Evolutionary conservation across 92 coral and sea anemone species (phyloP).

Genomic region (Phenganax subtilis): DNA sequence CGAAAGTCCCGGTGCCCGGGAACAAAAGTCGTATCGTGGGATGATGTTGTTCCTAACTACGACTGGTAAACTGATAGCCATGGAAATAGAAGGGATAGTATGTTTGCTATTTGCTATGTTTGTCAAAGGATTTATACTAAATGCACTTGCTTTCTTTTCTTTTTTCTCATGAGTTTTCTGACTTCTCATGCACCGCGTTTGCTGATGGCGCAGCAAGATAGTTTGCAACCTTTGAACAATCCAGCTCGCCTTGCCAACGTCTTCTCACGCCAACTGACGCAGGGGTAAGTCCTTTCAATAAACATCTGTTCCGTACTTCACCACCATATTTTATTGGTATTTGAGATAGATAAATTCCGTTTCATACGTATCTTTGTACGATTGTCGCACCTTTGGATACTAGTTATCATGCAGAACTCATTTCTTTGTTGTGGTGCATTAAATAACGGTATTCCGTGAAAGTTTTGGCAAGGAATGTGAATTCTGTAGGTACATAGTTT

Average conservation of each 20-base stretch:
- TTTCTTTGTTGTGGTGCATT: not conserved
- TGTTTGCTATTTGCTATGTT: slow-evolving; percentile 13
- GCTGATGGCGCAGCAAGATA: slow-evolving; percentile 43
- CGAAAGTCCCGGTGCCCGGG: not conserved
- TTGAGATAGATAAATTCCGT: not conserved
- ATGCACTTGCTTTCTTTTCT: slow-evolving; percentile 18
- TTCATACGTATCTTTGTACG: not conserved
- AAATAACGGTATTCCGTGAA: not conserved
- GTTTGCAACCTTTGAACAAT: slow-evolving; percentile 35
- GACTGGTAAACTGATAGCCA: slow-evolving; percentile 25
- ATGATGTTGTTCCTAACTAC: not conserved
- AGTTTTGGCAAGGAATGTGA: not conserved
- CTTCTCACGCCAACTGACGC: slow-evolving; percentile 29
- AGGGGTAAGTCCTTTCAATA: slow-evolving; percentile 32
- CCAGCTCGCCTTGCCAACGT: slow-evolving; percentile 40
- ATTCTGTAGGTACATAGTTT: not conserved
- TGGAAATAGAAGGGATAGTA: slow-evolving; percentile 8
- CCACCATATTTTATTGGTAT: not conserved
- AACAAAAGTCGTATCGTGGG: not conserved
- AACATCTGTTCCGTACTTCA: not conserved
- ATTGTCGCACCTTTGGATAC: not conserved
- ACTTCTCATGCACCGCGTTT: slow-evolving; percentile 30
- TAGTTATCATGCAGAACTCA: not conserved
- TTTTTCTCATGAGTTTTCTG: slow-evolving; percentile 40
- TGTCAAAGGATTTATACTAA: slow-evolving; percentile 14